Evolutionary conservation across 2,888 invertebrate genomes (phyloP).

Genomic region (Lepetodrilus schrolli): DNA sequence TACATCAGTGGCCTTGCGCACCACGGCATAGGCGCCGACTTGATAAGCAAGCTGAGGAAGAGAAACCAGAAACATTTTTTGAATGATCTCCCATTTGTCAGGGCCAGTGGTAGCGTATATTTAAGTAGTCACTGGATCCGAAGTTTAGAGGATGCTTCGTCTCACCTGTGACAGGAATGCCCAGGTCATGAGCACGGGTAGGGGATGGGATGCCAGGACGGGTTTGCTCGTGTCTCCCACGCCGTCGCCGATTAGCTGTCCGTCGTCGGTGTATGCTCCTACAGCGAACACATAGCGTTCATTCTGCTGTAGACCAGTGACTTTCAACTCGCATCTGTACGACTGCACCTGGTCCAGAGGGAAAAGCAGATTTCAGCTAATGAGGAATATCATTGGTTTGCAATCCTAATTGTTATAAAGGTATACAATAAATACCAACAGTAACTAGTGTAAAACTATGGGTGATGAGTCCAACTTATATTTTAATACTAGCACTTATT

Average conservation of each 20-base stretch:
- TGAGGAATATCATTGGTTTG: not conserved
- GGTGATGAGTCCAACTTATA: too few species aligned
- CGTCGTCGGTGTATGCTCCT: conserved; percentile 73
- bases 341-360: conserved; percentile 66
- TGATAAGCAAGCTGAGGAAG: conserved; percentile 71
- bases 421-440: not conserved
- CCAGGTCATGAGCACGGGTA: conserved; percentile 73
- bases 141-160: too few species aligned
- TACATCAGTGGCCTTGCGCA: conserved; percentile 65
- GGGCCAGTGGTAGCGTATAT: too few species aligned
- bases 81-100: too few species aligned
- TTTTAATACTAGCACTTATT: too few species aligned
- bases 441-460: not conserved
- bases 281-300: conserved; percentile 74
- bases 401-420: not conserved
- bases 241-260: conserved; percentile 72
- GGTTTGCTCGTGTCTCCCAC: conserved; percentile 73
- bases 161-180: conserved; percentile 72
- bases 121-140: too few species aligned
- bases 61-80: too few species aligned
- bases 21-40: conserved; percentile 67
- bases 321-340: conserved; percentile 65
- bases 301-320: conserved; percentile 67
- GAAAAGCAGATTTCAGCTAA: not conserved
- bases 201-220: conserved; percentile 72